Evolutionary conservation across 2,888 invertebrate species (phyloP).

Genomic region (Tipula confusa): DNA sequence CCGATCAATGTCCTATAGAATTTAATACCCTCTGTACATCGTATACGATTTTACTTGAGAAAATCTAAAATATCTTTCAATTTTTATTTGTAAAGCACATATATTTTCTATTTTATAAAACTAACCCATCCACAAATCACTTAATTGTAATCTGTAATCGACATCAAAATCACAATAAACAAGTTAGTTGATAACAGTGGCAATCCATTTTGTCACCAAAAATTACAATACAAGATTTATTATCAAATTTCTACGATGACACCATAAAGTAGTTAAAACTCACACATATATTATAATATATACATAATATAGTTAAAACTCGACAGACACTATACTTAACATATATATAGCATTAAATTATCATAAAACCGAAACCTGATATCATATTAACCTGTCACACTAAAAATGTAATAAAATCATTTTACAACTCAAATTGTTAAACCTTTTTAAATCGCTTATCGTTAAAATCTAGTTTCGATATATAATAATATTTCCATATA

Average conservation of each 20-base stretch:
- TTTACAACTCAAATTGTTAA: not conserved
- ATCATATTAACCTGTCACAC: not conserved
- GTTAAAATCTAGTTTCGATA: not conserved
- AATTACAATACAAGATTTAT: not conserved
- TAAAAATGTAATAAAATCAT: not conserved
- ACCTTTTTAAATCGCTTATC: not conserved
- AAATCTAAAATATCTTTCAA: too few relatives aligned
- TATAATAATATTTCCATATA: conserved; percentile 3
- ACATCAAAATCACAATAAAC: too few relatives aligned
- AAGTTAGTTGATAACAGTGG: too few relatives aligned
- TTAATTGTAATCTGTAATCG: too few relatives aligned
- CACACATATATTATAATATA: not conserved
- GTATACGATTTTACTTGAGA: too few relatives aligned
- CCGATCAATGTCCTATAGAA: too few relatives aligned
- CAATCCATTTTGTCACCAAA: too few relatives aligned
- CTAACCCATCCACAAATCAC: too few relatives aligned
- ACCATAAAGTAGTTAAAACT: not conserved
- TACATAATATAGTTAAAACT: not conserved
- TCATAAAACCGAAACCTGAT: not conserved
- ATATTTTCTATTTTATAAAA: too few relatives aligned
- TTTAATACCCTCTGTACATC: too few relatives aligned
- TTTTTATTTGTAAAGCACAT: too few relatives aligned
- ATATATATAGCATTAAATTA: not conserved
- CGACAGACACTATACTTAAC: not conserved
- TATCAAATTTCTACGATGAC: not conserved